Evolutionary conservation across 92 coral and sea anemone genomes (phyloP), one percentile per base, ranked within the genome.

Genomic region (Zoanthus sociatus): DNA sequence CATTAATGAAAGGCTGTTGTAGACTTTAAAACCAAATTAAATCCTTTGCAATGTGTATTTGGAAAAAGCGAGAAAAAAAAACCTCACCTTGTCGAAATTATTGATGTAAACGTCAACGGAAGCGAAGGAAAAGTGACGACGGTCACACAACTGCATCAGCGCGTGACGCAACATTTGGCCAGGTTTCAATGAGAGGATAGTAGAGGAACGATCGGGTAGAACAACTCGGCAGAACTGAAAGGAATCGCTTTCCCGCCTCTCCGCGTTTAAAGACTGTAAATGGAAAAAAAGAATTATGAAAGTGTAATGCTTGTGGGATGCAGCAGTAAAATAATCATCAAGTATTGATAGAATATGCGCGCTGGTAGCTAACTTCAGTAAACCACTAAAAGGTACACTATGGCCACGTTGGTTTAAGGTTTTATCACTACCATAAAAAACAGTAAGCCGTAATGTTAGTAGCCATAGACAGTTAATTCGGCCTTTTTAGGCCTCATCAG

Each of bases 221-320:
- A 97, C 91, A 33, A 97, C 92, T 84, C 98, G 88, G 77, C 99
- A 97, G 77, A 95, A 94, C 90, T 93, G 96, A 51, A 94, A 92
- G 47, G 91, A 73, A 68, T 94, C 98, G 76, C 94, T 94, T 67
- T 93, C 98, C 51, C 93, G 79, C 15, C 96, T 90, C 82, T 86
- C 96, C 45, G 45, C 89, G n/a, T 76, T 51, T 15, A 97, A 78
- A 9, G 97, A 88, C 99, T 97, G 60, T 14, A 90, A 82, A 8
- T n/a, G 66, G 14, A 75, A 73, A 69, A 14, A 26, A 26, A 26
- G 0, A 26, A 26, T 26, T 26, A 26, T 0, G 1, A 67, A 2
- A 37, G 42, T 37, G 42, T 37, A 37, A 37, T 37, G 42, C 42
- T 37, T 37, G 42, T 37, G 42, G 42, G 42, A 37, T 37, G 42